A percentile compares a stretch with the other conserved stretches of the same genome.
phyloP scores from a whole-genome alignment of 1,140 invertebrate species.

The Hyles vespertilio region DNA sequence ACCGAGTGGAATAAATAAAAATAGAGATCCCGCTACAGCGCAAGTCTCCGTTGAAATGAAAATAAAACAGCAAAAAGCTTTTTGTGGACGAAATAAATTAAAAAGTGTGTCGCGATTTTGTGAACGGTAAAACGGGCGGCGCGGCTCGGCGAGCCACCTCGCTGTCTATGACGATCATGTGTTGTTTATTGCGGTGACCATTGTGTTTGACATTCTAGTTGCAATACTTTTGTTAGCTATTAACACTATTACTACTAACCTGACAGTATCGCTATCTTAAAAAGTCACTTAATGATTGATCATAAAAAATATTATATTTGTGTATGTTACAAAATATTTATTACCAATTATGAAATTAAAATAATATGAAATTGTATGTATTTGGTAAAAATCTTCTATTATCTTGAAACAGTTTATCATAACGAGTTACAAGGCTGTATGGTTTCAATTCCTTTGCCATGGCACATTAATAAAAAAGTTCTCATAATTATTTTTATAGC shows the following conservation, averaged over 20 bases:
- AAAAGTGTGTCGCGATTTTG: constrained; percentile 72
- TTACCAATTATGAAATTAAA: too few species aligned
- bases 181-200: background rate
- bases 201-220: constrained; percentile 4
- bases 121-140: constrained; percentile 34
- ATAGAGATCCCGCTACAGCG: constrained; percentile 74
- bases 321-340: too few species aligned
- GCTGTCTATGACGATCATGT: constrained; percentile 8
- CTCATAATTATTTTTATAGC: too few species aligned
- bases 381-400: too few species aligned
- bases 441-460: too few species aligned
- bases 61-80: constrained; percentile 72
- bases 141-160: background rate
- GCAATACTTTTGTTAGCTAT: background rate
- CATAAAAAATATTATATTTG: too few species aligned
- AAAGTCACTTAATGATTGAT: too few species aligned
- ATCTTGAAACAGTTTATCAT: too few species aligned
- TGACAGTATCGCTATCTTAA: too few species aligned
- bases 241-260: background rate
- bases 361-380: too few species aligned
- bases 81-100: constrained; percentile 75
- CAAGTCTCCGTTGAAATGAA: constrained; percentile 74
- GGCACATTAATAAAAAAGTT: too few species aligned
- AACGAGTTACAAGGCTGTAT: too few species aligned
- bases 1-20: constrained; percentile 69